phyloP scores from a whole-genome alignment of 1,140 invertebrate species.

The Rhizoglyphus robini region DNA sequence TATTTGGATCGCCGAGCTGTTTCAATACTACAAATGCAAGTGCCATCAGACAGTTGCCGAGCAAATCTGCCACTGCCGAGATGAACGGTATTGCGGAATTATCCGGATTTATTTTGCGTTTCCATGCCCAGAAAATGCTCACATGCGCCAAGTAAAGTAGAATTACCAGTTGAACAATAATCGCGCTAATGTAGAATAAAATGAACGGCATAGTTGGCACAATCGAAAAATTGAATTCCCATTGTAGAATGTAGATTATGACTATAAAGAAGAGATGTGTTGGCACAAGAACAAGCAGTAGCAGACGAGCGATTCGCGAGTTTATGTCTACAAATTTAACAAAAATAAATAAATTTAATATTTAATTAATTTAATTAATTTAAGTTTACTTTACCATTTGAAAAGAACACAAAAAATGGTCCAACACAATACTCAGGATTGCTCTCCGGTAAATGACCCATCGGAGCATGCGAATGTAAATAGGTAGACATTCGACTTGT shows the following conservation, averaged over 20 bases:
- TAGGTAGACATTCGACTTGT: conserved; percentile 18
- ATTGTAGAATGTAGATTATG: conserved; percentile 52
- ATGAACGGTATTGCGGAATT: conserved; percentile 58
- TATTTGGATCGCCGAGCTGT: neutral
- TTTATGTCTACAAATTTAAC: conserved; percentile 19
- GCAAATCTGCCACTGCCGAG: conserved; percentile 79
- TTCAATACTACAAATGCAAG: conserved; percentile 46
- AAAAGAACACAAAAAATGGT: conserved; percentile 27
- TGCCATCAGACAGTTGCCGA: conserved; percentile 71
- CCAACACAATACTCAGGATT: conserved; percentile 22
- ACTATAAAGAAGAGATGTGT: conserved; percentile 83
- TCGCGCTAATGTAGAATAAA: conserved; percentile 60
- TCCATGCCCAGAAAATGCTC: conserved; percentile 78
- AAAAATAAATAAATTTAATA: neutral
- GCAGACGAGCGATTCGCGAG: conserved; percentile 56
- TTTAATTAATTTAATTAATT: too few relatives aligned
- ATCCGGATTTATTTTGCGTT: conserved; percentile 51
- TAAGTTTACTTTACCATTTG: conserved; percentile 25
- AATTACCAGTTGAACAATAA: conserved; percentile 31
- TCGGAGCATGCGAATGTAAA: conserved; percentile 2
- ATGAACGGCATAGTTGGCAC: conserved; percentile 60
- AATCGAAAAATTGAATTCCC: conserved; percentile 24
- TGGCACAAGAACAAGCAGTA: conserved; percentile 70
- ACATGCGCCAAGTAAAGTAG: conserved; percentile 55
- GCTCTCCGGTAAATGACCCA: conserved; percentile 10